Percentiles rank a stretch among this genome's conserved stretches.
Conservation (phyloP, 1,140 invertebrate genomes). For the Drosophila auraria region DNA sequence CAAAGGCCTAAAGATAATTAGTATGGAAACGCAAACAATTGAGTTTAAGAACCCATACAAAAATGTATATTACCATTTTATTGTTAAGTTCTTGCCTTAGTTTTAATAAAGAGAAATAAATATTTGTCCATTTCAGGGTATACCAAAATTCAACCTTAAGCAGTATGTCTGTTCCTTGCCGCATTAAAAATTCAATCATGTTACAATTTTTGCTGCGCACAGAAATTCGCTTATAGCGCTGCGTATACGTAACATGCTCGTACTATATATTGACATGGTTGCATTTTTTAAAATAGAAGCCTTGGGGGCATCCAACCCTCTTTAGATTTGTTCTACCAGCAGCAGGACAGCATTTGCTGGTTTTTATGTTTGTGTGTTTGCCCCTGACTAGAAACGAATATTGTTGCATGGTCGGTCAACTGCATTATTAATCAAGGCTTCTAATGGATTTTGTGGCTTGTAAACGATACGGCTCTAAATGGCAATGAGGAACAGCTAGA, state of each 20-base stretch:
- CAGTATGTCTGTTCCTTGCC: neutral
- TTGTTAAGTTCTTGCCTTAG: neutral
- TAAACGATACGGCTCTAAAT: slow-evolving; percentile 34
- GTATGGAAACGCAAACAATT: neutral
- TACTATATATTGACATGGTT: slow-evolving; percentile 54
- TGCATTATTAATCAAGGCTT: slow-evolving; percentile 61
- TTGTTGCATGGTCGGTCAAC: slow-evolving; percentile 45
- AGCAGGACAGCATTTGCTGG: slow-evolving; percentile 9
- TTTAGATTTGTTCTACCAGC: slow-evolving; percentile 9
- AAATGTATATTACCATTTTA: neutral
- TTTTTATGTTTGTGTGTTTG: slow-evolving; percentile 13
- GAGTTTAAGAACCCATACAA: neutral
- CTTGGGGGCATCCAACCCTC: slow-evolving; percentile 9
- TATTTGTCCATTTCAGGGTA: neutral
- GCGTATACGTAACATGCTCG: slow-evolving; percentile 33
- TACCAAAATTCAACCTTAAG: neutral
- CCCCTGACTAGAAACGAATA: slow-evolving; percentile 37
- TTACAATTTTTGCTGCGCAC: slow-evolving; percentile 30
- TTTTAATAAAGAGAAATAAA: neutral
- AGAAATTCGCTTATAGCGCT: slow-evolving; percentile 14
- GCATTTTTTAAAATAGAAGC: slow-evolving; percentile 41
- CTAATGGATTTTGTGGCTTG: slow-evolving; percentile 59
- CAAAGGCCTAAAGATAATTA: neutral
- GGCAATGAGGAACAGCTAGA: slow-evolving; percentile 5
- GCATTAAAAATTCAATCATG: slow-evolving; percentile 55